Base-by-base conservation (phyloP, 2,113 vertebrate genomes). In the Hypocryptadius cinnamomeus region DNA sequence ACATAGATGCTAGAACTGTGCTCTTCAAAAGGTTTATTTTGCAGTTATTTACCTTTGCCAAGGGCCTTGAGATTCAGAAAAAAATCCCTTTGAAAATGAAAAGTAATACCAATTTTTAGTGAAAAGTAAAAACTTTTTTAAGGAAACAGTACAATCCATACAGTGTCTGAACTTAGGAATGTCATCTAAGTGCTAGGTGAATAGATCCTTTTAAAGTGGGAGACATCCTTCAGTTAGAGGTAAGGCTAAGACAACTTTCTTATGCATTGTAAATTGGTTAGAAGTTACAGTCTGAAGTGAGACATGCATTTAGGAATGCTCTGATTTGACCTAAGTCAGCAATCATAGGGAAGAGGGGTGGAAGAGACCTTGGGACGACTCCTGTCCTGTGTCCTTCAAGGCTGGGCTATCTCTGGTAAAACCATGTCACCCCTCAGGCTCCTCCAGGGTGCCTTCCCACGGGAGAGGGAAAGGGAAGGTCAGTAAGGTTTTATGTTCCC, bases 21-120 rank as follows among this genome's bases (percentile, higher is more conserved):
- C 48, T 90, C 31, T 54, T 95, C 92, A 65, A 88, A 70, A 90
- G 64, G 47, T 68, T 93, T 93, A 33, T 93, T 95, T 92, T 89
- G 77, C 25, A 65, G 56, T 87, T 86, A 40, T 87, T 96, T 92
- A 95, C 61, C 15, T 93, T 92, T 78, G 47, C 54, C 69, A n/a
- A 72, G n/a, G 69, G 40, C 28, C 21, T 89, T 90, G n/a, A 86
- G 33, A 88, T 68, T 33, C 28, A 60, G 79, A 77, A 83, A 81
- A 77, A 94, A 87, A 44, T 44, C n/a, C 3, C 9, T 0, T 5
- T 64, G 57, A 78, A 90, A 90, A 90, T 69, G 13, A 51, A 78
- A 88, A 79, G 39, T 21, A 54, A 28, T 40, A 39, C 31, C 9
- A 57, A 50, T 40, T 93, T 86, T 68, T 71, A 72, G 31, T n/a